Conservation (phyloP, 2,113 vertebrate genomes). For the Macaca mulatta region DNA sequence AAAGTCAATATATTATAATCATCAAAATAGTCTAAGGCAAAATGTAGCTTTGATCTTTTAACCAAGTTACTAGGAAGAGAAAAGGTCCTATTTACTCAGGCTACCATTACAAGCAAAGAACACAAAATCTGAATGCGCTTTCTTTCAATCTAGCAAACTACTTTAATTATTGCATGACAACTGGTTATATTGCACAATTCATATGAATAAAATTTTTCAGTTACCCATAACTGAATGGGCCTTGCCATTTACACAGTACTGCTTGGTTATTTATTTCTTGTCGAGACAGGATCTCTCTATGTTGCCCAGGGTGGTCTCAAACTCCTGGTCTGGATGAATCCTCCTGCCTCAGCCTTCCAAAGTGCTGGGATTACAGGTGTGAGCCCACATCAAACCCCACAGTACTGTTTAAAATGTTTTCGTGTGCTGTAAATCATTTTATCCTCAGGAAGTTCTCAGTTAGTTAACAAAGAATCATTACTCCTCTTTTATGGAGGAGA, state of each 20-base stretch:
- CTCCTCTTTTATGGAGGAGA: constrained; percentile 31
- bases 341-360: no score
- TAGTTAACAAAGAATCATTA: constrained; percentile 4
- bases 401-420: not conserved
- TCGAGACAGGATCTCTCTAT: no score
- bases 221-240: not conserved
- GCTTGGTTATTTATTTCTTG: no score
- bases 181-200: not conserved
- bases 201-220: constrained; percentile 11
- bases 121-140: constrained; percentile 34
- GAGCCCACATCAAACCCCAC: no score
- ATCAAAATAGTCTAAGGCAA: not conserved
- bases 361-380: no score
- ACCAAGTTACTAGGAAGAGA: not conserved
- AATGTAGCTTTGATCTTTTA: not conserved
- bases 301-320: no score
- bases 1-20: constrained; percentile 42
- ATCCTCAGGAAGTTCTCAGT: not conserved
- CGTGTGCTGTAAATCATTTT: constrained; percentile 1
- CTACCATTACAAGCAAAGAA: not conserved
- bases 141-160: constrained; percentile 30
- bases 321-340: no score
- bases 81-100: not conserved
- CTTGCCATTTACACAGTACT: not conserved
- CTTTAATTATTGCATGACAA: not conserved